Percentiles rank a stretch among this genome's conserved stretches.
Conservation (phyloP, 1,140 invertebrate species). For the Fragariocoptes setiger region DNA sequence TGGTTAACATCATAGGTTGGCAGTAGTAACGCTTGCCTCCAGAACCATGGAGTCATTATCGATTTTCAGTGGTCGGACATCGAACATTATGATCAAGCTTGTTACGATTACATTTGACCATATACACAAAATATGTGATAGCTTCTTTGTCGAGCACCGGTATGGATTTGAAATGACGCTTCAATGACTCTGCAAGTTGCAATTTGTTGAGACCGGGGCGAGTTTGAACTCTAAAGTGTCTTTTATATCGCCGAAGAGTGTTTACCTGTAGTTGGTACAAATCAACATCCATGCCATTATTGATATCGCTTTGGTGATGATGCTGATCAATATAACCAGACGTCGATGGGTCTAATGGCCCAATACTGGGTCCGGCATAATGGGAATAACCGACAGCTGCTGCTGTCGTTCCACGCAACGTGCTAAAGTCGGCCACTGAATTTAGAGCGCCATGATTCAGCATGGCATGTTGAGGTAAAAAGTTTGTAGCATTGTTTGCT, state of each 20-base stretch:
- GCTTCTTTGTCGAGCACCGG: conserved; percentile 75
- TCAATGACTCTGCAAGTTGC: conserved; percentile 65
- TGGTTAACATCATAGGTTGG: too few species aligned
- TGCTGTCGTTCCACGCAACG: neutral
- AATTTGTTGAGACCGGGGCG: conserved; percentile 67
- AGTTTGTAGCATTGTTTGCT: neutral
- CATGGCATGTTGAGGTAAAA: neutral
- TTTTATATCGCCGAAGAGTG: conserved; percentile 62
- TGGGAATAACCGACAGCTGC: neutral
- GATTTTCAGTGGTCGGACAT: too few species aligned
- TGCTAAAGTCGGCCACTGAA: neutral
- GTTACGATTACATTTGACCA: conserved; percentile 70
- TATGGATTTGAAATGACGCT: conserved; percentile 76
- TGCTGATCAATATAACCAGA: neutral
- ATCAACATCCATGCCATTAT: conserved; percentile 29
- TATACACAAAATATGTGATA: conserved; percentile 79
- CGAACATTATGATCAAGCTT: conserved; percentile 57
- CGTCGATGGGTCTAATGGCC: neutral
- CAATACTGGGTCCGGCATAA: neutral
- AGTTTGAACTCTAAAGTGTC: conserved; percentile 63
- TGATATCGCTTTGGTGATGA: neutral
- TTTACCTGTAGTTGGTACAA: conserved; percentile 68
- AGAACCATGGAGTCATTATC: too few species aligned
- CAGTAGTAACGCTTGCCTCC: too few species aligned
- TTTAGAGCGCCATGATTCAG: neutral